These are phyloP conservation scores for Dryomyza anilis DNA, from an alignment of 2,888 invertebrate genomes.

Conservation along the genomic window DNA sequence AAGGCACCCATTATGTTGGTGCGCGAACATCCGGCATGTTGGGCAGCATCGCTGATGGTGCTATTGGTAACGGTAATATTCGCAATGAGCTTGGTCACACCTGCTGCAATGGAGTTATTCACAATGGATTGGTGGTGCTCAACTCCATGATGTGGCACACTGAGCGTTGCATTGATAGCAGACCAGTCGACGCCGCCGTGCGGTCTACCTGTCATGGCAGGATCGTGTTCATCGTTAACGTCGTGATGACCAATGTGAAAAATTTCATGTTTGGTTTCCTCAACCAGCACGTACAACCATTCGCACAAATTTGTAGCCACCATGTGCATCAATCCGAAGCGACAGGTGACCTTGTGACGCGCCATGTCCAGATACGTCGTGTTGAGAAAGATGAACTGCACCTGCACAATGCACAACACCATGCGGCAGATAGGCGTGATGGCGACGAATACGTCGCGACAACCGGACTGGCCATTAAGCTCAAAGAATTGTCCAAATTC, in stretches of 20 bases:
- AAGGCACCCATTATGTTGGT: constrained; percentile 74
- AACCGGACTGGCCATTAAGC: constrained; percentile 65
- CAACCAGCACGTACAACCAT: constrained; percentile 86
- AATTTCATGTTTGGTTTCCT: constrained; percentile 88
- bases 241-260: constrained; percentile 68
- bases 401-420: constrained; percentile 84
- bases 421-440: constrained; percentile 82
- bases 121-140: neutral
- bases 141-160: constrained; percentile 28
- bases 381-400: constrained; percentile 93
- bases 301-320: constrained; percentile 90
- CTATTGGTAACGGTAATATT: constrained; percentile 29
- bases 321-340: constrained; percentile 91
- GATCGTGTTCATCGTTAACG: constrained; percentile 34
- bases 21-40: constrained; percentile 63
- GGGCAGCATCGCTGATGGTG: neutral
- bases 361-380: constrained; percentile 75
- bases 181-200: constrained; percentile 45
- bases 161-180: constrained; percentile 44
- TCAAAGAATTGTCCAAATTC: constrained; percentile 80
- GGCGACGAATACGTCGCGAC: constrained; percentile 71
- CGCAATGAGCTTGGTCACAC: neutral
- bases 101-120: neutral
- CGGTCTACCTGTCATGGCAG: constrained; percentile 30
- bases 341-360: constrained; percentile 72